Evolutionary conservation across 2,888 invertebrate species (phyloP), one percentile per base, ranked within the genome.

Genomic region (Lithophane leautieri): DNA sequence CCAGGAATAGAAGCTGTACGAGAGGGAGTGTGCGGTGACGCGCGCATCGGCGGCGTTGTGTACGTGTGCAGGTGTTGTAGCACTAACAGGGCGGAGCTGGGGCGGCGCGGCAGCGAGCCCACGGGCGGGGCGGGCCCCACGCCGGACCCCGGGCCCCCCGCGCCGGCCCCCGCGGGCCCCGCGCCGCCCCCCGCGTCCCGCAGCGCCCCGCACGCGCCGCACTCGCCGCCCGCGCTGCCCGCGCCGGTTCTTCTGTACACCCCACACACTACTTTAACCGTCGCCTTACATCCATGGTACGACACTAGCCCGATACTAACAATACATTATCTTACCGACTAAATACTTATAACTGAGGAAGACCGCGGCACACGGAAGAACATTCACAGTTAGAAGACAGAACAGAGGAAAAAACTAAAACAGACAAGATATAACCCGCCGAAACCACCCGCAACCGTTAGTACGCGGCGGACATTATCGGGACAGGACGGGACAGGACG

Each of bases 61-160:
- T 79, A 78, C 81, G 86, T 80, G 84, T 78, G 83, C 9, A 70
- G 63, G 3, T 76, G 84, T 28, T 62, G 75, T 0, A 73, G 85
- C 80, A 93, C 93, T 91, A 85, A 92, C 94, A 93, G 91, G 89
- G 94, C 94, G 83, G 93, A 90, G 93, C 90, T 89, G 89, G 94
- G 91, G 61, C 94, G 91, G 83, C 94, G 93, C 89, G 93, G 93
- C 89, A 92, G 91, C 67, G 93, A 92, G 90, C 91, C 91, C 71
- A 86, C 88, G 60, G 88, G 81, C 78, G 86, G 62, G 42, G n/a
- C 42, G 28, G 73, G 60, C 50, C 68, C 78, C 78, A 19, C 58
- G 47, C 50, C 40, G 28, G 69, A 16, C 61, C 42, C 40, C 56
- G 71, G 19, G 34, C 25, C 82, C 42, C 8, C 54, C 69, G 16